A percentile compares a stretch with the other conserved stretches of the same genome.
These are phyloP conservation scores for Apodemia duryi DNA, from an alignment of 2,888 invertebrate genomes.

Conservation along the genomic window DNA sequence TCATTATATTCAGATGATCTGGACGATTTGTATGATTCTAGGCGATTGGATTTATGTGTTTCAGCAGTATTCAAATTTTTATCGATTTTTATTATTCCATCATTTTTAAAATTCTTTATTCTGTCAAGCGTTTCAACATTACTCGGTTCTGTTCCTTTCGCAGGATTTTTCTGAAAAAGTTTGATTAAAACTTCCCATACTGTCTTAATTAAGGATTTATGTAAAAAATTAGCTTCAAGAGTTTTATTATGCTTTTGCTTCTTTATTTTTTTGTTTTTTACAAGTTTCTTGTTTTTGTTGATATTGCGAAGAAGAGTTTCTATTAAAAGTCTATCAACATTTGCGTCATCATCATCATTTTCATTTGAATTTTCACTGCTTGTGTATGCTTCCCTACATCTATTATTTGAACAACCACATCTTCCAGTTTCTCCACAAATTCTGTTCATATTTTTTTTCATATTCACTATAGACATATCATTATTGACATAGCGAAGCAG, in stretches of 20 bases:
- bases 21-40: neutral
- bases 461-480: constrained; percentile 3
- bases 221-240: neutral
- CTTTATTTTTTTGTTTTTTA: neutral
- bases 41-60: neutral
- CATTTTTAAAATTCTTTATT: neutral
- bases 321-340: neutral
- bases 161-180: neutral
- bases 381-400: constrained; percentile 21
- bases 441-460: constrained; percentile 20
- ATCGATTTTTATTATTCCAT: neutral
- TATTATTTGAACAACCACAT: constrained; percentile 29
- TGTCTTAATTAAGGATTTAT: neutral
- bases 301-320: neutral
- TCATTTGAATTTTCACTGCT: neutral
- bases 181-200: neutral
- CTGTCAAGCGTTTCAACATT: neutral
- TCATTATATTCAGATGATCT: neutral
- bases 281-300: neutral
- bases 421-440: constrained; percentile 29
- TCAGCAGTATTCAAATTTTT: neutral
- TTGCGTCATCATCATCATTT: neutral
- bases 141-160: neutral
- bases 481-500: constrained; percentile 22
- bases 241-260: neutral